phyloP scores from a whole-genome alignment of 1,140 invertebrate species.

The Dreissena rostriformis region DNA sequence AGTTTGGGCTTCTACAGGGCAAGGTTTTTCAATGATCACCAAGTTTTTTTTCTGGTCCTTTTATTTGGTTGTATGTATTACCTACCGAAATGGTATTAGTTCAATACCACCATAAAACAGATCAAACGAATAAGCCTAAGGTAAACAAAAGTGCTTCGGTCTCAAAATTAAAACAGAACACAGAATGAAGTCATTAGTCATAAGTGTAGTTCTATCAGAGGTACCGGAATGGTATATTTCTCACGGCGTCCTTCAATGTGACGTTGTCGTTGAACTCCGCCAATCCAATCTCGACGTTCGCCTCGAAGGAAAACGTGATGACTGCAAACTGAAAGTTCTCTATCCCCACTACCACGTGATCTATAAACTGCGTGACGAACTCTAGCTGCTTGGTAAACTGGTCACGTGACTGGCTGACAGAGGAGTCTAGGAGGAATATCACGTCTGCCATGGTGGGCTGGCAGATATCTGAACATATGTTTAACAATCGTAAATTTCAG shows the following conservation, averaged over 20 bases:
- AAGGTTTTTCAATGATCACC: too few relatives aligned
- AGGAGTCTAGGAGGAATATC: constrained; percentile 55
- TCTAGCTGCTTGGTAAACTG: constrained; percentile 45
- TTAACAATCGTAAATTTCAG: background rate
- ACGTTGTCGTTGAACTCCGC: background rate
- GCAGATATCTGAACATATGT: constrained; percentile 37
- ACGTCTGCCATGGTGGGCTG: constrained; percentile 63
- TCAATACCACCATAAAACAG: too few relatives aligned
- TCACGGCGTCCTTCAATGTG: constrained; percentile 6
- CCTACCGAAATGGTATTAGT: too few relatives aligned
- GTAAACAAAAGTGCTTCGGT: too few relatives aligned
- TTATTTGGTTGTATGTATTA: too few relatives aligned
- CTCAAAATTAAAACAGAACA: too few relatives aligned
- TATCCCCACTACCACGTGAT: constrained; percentile 37
- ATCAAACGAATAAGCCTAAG: too few relatives aligned
- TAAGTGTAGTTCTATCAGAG: too few relatives aligned
- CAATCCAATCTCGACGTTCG: constrained; percentile 4
- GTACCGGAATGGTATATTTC: constrained; percentile 5
- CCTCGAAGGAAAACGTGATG: constrained; percentile 38
- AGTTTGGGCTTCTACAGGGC: too few relatives aligned
- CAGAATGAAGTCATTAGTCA: too few relatives aligned
- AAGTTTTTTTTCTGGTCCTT: too few relatives aligned
- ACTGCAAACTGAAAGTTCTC: constrained; percentile 44
- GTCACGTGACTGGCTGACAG: constrained; percentile 23
- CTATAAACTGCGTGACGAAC: constrained; percentile 45